phyloP scores from a whole-genome alignment of 2,113 vertebrate genomes.

The Catharus bicknelli region DNA sequence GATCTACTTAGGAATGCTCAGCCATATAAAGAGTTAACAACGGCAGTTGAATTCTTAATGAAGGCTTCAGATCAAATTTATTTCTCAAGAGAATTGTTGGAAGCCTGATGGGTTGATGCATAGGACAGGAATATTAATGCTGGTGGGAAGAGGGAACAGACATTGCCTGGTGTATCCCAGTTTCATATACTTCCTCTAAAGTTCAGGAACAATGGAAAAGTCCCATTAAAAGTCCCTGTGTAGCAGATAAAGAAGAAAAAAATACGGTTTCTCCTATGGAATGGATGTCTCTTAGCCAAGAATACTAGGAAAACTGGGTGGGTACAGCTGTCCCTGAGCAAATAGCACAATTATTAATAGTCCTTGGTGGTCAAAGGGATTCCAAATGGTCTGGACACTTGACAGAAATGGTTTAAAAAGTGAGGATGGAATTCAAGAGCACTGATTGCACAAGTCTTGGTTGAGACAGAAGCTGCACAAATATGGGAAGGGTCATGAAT shows the following conservation, averaged over 20 bases:
- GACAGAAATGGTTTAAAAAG: background rate
- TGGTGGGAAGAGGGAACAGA: background rate
- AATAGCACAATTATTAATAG: background rate
- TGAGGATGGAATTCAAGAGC: background rate
- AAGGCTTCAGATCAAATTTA: background rate
- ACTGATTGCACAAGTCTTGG: background rate
- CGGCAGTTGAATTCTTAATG: background rate
- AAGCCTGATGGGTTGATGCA: background rate
- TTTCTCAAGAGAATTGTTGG: background rate
- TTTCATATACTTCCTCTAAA: background rate
- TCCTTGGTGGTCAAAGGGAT: background rate
- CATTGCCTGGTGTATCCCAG: background rate
- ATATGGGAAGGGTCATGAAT: background rate
- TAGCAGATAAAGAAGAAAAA: background rate
- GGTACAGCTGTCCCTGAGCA: background rate
- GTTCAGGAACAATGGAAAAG: background rate
- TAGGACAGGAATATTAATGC: background rate
- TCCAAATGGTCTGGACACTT: background rate
- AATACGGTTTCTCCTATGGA: accelerated
- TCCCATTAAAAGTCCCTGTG: background rate
- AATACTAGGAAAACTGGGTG: background rate
- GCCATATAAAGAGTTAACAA: background rate
- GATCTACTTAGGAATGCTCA: background rate
- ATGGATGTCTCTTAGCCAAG: background rate
- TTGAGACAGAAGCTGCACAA: background rate